Evolutionary conservation across 2,888 invertebrate species (phyloP).

Genomic region (Lasiommata megera): DNA sequence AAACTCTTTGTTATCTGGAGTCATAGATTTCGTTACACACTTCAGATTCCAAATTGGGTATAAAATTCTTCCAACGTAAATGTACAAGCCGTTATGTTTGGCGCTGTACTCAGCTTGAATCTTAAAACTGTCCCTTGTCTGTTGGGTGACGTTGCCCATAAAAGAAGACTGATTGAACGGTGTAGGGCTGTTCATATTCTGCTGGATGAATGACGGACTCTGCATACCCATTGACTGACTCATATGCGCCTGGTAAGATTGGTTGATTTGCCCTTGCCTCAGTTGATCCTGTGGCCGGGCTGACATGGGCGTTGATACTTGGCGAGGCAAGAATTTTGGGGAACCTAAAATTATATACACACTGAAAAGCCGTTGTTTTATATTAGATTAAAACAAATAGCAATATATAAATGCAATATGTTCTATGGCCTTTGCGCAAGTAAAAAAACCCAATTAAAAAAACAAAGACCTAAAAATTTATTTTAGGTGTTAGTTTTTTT

Average conservation of each 20-base stretch:
- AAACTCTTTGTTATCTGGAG: constrained; percentile 78
- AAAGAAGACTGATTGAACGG: constrained; percentile 66
- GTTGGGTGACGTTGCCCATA: constrained; percentile 59
- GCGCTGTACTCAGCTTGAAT: constrained; percentile 80
- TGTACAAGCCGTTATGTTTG: constrained; percentile 96
- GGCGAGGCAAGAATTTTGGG: constrained; percentile 72
- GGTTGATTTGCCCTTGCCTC: constrained; percentile 57
- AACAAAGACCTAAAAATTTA: too few species aligned
- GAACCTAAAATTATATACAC: constrained; percentile 48
- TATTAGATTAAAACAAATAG: too few species aligned
- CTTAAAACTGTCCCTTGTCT: constrained; percentile 61
- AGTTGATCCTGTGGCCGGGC: constrained; percentile 59
- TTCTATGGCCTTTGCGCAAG: too few species aligned
- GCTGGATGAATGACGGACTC: constrained; percentile 56
- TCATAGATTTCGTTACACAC: constrained; percentile 83
- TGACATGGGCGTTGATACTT: constrained; percentile 76
- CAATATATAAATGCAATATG: too few species aligned
- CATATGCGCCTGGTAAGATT: constrained; percentile 58
- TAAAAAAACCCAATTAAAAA: too few species aligned
- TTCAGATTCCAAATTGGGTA: constrained; percentile 93
- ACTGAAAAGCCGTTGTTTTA: neutral
- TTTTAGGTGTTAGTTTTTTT: too few species aligned
- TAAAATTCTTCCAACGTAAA: constrained; percentile 93
- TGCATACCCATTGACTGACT: constrained; percentile 61
- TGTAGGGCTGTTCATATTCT: constrained; percentile 55